Evolutionary conservation across 2,888 invertebrate species (phyloP), one percentile per base, ranked within the genome.

Genomic region (Osmoderma eremita): DNA sequence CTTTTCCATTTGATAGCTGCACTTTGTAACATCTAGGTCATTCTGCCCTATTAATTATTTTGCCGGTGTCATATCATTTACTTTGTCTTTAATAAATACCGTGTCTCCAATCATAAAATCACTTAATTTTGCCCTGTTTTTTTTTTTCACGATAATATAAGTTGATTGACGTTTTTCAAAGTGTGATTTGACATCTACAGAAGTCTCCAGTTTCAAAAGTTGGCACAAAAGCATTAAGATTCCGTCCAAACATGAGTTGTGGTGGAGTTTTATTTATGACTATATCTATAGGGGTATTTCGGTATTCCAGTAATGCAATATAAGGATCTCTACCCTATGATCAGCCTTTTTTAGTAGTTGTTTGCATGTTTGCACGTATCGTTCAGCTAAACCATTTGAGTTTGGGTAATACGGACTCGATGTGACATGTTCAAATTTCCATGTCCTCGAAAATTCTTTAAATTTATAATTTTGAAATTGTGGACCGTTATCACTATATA

Each of bases 391-490:
- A 17, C 56, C 56, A 3, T 56, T 56, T n/a, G n/a, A 36, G 38
- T 41, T 17, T 10, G 18, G 39, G 2, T 56, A 56, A 56, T 56
- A 18, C 3, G 56, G 56, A 1, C 39, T 56, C 3, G 56, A 56
- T 20, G 65, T 65, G 12, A 17, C 30, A 45, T 56, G 65, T 13
- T 22, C 24, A 20, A 65, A 20, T 12, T 66, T 50, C 61, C 48
- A 61, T 22, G 38, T 17, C 3, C 24, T 39, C 36, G 30, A 4
- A 49, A 66, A 66, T 5, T 61, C 30, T 61, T 50, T 36, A 51
- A 62, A 65, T 41, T 54, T 22, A 5, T 36, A 10, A 15, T 49
- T 62, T n/a, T 17, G 39, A n/a, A 61, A 66, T 22, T 66, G 61
- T 30, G 39, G 49, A 17, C 51, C 61, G 20, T 66, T 56, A 8